These are phyloP conservation scores for Automeris io DNA, from an alignment of 2,888 invertebrate genomes.

Conservation along the genomic window DNA sequence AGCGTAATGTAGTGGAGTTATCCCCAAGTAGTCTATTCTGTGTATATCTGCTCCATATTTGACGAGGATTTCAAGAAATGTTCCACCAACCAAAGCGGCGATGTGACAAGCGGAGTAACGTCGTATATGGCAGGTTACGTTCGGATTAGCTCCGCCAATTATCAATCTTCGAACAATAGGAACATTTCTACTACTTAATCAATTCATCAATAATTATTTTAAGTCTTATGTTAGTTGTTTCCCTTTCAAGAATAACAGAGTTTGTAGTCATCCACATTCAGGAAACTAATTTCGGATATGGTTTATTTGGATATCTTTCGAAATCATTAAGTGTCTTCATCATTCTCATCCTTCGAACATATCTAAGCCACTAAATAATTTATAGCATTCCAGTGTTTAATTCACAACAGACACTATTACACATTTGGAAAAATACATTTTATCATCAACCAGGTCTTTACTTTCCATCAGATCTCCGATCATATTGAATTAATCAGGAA, in stretches of 20 bases:
- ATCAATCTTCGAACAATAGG: constrained; percentile 23
- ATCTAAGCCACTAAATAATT: too few relatives aligned
- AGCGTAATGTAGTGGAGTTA: constrained; percentile 53
- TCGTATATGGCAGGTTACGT: constrained; percentile 25
- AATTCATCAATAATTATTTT: neutral
- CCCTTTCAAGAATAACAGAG: too few relatives aligned
- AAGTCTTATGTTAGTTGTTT: too few relatives aligned
- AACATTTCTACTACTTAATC: neutral
- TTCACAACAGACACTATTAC: too few relatives aligned
- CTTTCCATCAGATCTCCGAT: too few relatives aligned
- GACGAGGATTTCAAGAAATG: constrained; percentile 38
- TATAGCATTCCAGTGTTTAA: too few relatives aligned
- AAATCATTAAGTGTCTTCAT: too few relatives aligned
- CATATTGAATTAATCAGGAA: too few relatives aligned
- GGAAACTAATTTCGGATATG: neutral
- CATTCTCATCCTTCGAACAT: too few relatives aligned
- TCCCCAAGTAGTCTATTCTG: constrained; percentile 37
- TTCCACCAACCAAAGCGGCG: constrained; percentile 37
- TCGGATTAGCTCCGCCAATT: constrained; percentile 26
- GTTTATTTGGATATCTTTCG: neutral
- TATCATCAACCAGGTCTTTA: too few relatives aligned
- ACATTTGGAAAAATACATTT: too few relatives aligned
- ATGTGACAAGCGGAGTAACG: constrained; percentile 37
- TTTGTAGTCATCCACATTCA: neutral
- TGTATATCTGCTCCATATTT: constrained; percentile 31